These are phyloP conservation scores for Pristionchus mayeri DNA, from an alignment of 2,888 invertebrate species.

Conservation along the genomic window DNA sequence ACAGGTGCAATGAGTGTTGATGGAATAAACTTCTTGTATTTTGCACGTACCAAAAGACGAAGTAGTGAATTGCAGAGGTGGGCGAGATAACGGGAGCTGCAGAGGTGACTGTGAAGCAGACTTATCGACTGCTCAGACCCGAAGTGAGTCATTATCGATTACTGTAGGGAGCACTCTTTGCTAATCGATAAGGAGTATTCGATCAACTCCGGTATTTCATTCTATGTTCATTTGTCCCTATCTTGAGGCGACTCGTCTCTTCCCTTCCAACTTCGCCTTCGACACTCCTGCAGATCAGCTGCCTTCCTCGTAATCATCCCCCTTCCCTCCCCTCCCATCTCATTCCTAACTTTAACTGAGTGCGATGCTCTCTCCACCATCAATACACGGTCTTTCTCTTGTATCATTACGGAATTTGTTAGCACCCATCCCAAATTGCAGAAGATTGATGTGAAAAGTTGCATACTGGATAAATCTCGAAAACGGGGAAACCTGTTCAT, in stretches of 20 bases:
- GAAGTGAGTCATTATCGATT: slow-evolving; percentile 50
- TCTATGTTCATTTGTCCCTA: neutral
- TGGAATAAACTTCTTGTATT: too few species aligned
- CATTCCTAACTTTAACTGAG: neutral
- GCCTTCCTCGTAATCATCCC: slow-evolving; percentile 80
- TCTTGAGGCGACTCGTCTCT: slow-evolving; percentile 86
- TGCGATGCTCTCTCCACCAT: neutral
- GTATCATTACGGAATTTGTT: neutral
- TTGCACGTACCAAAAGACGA: too few species aligned
- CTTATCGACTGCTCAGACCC: slow-evolving; percentile 97
- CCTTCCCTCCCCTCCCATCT: too few species aligned
- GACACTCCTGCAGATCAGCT: slow-evolving; percentile 93
- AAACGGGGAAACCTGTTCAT: too few species aligned
- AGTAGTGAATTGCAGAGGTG: slow-evolving; percentile 84
- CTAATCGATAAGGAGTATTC: too few species aligned
- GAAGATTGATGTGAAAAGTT: too few species aligned
- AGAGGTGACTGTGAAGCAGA: slow-evolving; percentile 96
- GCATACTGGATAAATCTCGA: too few species aligned
- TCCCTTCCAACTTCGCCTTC: slow-evolving; percentile 96
- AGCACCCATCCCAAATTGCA: neutral
- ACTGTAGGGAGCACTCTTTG: too few species aligned
- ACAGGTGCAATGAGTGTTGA: too few species aligned
- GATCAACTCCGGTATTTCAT: neutral
- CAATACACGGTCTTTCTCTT: slow-evolving; percentile 1
- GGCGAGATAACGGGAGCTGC: slow-evolving; percentile 98